phyloP scores from a whole-genome alignment of 2,888 invertebrate species.

The Chrysodeixis includens region DNA sequence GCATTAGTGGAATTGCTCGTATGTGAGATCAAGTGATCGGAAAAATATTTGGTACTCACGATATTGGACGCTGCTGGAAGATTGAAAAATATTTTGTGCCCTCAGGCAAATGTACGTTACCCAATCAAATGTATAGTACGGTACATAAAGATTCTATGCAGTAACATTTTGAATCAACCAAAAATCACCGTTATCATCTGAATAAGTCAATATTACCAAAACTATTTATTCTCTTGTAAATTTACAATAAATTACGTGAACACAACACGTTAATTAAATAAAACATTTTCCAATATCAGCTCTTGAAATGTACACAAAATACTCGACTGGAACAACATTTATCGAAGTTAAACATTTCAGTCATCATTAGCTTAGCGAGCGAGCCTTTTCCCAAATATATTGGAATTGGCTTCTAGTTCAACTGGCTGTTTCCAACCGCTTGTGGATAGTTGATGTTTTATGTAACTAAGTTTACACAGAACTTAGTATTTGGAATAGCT shows the following conservation, averaged over 20 bases:
- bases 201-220: background rate
- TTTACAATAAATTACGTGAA: background rate
- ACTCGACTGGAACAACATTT: slow-evolving; percentile 18
- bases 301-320: slow-evolving; percentile 26
- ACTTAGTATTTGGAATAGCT: background rate
- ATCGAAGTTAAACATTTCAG: slow-evolving; percentile 7
- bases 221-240: background rate
- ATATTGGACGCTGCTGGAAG: slow-evolving; percentile 23
- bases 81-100: slow-evolving; percentile 22
- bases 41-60: slow-evolving; percentile 44
- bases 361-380: slow-evolving; percentile 5
- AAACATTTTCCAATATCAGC: slow-evolving; percentile 20
- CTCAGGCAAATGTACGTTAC: background rate
- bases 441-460: slow-evolving; percentile 1
- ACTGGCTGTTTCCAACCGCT: slow-evolving; percentile 1
- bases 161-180: background rate
- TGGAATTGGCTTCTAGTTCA: slow-evolving; percentile 1
- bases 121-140: background rate
- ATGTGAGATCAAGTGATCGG: slow-evolving; percentile 43
- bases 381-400: slow-evolving; percentile 6
- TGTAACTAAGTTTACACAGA: background rate
- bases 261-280: slow-evolving; percentile 23
- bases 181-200: background rate
- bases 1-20: slow-evolving; percentile 59
- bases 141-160: background rate